A percentile compares a stretch with the other conserved stretches of the same genome.
phyloP scores from a whole-genome alignment of 1,140 invertebrate species.

The Brachionus angularis region DNA sequence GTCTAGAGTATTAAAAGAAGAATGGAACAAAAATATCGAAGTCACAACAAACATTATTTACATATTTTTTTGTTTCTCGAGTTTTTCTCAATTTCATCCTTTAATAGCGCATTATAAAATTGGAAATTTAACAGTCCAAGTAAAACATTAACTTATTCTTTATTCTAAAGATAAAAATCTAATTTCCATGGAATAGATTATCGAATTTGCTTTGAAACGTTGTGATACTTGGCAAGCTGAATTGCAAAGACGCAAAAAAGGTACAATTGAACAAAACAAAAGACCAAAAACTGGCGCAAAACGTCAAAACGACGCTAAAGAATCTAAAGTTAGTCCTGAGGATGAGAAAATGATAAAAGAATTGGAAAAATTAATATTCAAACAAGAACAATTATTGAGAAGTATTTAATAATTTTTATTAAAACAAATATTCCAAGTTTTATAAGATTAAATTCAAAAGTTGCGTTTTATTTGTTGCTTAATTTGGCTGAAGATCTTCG shows the following conservation, averaged over 20 bases:
- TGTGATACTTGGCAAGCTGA: slow-evolving; percentile 90
- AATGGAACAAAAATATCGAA: slow-evolving; percentile 92
- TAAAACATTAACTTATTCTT: background rate
- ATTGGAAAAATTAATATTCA: slow-evolving; percentile 14
- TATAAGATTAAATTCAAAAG: slow-evolving; percentile 49
- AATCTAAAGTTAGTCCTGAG: slow-evolving; percentile 48
- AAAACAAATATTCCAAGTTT: slow-evolving; percentile 70
- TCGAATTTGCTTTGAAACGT: slow-evolving; percentile 85
- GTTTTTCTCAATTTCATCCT: slow-evolving; percentile 89
- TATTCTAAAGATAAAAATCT: background rate
- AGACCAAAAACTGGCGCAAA: background rate
- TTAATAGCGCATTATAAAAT: slow-evolving; percentile 84
- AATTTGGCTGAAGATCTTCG: slow-evolving; percentile 90
- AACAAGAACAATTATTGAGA: slow-evolving; percentile 66
- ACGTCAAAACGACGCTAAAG: background rate
- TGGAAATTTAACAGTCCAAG: slow-evolving; percentile 47
- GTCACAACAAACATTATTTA: slow-evolving; percentile 92
- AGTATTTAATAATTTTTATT: slow-evolving; percentile 74
- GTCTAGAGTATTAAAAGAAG: slow-evolving; percentile 86
- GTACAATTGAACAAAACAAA: slow-evolving; percentile 44
- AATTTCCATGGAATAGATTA: slow-evolving; percentile 68
- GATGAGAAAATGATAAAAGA: slow-evolving; percentile 44
- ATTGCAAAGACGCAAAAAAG: slow-evolving; percentile 64
- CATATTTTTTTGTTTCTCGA: slow-evolving; percentile 94
- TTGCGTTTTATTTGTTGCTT: slow-evolving; percentile 78